Evolutionary conservation across 2,113 vertebrate species (phyloP).

Genomic region (Eidolon helvum): DNA sequence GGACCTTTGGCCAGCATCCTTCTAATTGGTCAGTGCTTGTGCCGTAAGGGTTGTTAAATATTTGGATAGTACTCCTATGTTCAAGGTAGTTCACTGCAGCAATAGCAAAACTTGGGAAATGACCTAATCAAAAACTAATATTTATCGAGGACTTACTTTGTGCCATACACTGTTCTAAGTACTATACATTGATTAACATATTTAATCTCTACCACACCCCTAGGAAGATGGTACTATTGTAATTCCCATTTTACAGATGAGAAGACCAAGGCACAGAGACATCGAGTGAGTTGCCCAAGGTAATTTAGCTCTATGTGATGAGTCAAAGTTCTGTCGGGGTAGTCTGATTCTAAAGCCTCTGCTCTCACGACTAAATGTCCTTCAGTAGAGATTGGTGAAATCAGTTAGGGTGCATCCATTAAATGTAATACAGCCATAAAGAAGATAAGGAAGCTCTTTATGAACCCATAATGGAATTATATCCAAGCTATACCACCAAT

Average conservation of each 20-base stretch:
- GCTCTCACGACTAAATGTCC: neutral
- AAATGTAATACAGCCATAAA: neutral
- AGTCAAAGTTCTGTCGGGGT: neutral
- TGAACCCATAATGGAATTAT: neutral
- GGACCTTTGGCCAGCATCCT: neutral
- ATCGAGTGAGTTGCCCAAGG: neutral
- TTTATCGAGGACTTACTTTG: neutral
- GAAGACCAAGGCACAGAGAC: neutral
- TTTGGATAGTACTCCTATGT: neutral
- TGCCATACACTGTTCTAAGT: neutral
- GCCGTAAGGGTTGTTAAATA: neutral
- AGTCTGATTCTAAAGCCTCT: neutral
- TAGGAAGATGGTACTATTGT: neutral
- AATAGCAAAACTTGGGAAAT: neutral
- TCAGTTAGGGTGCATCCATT: neutral
- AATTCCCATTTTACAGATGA: neutral
- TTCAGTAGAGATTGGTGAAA: neutral
- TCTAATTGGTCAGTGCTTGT: neutral
- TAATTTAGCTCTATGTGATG: neutral
- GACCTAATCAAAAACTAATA: neutral
- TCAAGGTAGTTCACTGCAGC: neutral
- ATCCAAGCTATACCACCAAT: neutral
- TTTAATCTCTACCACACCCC: neutral
- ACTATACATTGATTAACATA: neutral
- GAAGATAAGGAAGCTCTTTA: neutral